Evolutionary conservation across 2,113 vertebrate genomes (phyloP), one percentile per base, ranked within the genome.

Genomic region (Poecilia latipinna): DNA sequence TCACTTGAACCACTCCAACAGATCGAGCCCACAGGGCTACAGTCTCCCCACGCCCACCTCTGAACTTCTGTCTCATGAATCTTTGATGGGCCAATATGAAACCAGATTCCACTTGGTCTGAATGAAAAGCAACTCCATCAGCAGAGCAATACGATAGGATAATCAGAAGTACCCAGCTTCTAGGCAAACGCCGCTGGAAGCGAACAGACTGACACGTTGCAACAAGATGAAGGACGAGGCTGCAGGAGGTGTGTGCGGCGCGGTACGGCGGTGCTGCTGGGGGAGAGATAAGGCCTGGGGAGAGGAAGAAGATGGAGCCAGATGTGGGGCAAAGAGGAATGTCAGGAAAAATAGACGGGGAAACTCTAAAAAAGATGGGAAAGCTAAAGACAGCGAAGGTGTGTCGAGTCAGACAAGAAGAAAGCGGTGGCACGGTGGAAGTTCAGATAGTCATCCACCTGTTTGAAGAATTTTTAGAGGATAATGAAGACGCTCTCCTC

Each of bases 61-160:
- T 78, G 83, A 88, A 89, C 87, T 76, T 75, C 77, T 87, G 88
- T 88, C 87, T 91, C 84, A 71, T 92, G 88, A 93, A 92, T 91
- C 89, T 91, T 92, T 92, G 91, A 92, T 92, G 91, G 86, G 13
- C 80, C 79, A 79, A 91, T 91, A 92, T 92, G 93, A 93, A 93
- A 93, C 88, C 75, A 80, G 87, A 93, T 84, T 89, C 86, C 83
- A 83, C 79, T 63, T 29, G 69, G 82, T 85, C 71, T 37, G 81
- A 89, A 81, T 71, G 79, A 85, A 76, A 86, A 86, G 89, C 89
- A 91, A 91, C 88, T 85, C 89, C 88, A 90, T 85, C 39, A 69
- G 83, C 84, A 86, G 78, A 74, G 87, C 83, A 91, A 93, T 83
- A 75, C 88, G 93, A 93, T 91, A 87, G 85, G 87, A 90, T 90